Conservation (phyloP, 1,140 invertebrate genomes). For the Philopotamus ludificatus region DNA sequence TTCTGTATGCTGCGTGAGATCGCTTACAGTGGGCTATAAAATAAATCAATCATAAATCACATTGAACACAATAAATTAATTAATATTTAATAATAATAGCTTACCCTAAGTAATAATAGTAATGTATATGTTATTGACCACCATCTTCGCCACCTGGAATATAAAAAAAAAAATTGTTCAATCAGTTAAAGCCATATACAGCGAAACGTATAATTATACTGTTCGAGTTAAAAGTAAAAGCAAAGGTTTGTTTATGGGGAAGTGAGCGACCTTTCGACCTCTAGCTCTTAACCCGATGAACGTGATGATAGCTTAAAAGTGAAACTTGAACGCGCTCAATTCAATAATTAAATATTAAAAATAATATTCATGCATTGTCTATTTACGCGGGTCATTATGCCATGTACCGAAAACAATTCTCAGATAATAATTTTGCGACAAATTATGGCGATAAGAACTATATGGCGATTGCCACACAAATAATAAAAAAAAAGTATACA, state of each 20-base stretch:
- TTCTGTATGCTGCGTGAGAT: constrained; percentile 44
- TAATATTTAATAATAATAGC: background rate
- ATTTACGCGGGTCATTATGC: no score
- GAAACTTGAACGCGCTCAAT: no score
- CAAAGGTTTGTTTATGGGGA: background rate
- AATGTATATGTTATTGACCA: constrained; percentile 21
- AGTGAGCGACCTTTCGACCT: background rate
- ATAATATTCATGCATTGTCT: no score
- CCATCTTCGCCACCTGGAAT: constrained; percentile 31
- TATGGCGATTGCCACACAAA: no score
- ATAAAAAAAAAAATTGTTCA: no score
- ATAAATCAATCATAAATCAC: background rate
- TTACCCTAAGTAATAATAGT: constrained; percentile 19
- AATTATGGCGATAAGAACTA: no score
- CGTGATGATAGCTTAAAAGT: background rate
- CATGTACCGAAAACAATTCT: no score
- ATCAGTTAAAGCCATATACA: no score
- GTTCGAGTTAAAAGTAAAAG: background rate
- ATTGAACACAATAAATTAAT: constrained; percentile 11
- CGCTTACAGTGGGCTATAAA: constrained; percentile 31
- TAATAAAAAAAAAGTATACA: no score
- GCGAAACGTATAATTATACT: background rate
- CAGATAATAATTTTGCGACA: no score
- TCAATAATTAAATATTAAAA: no score
- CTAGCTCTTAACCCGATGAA: background rate